phyloP scores from a whole-genome alignment of 2,113 vertebrate genomes.

The Noturus placidus region DNA sequence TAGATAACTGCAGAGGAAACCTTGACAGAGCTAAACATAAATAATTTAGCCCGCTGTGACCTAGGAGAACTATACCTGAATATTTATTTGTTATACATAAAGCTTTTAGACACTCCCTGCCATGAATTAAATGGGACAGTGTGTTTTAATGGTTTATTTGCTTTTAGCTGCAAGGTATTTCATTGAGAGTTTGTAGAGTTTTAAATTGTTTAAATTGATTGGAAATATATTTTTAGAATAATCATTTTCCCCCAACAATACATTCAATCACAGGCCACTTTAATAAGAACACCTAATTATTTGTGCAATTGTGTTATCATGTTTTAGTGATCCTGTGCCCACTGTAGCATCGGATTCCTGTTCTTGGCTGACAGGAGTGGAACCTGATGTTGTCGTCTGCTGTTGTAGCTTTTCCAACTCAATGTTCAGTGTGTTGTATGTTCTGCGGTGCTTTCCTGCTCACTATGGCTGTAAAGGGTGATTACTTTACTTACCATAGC shows the following conservation, averaged over 20 bases:
- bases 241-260: background rate
- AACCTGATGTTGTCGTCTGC: background rate
- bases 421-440: background rate
- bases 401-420: background rate
- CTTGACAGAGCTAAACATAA: slow-evolving; percentile 30
- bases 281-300: background rate
- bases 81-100: slow-evolving; percentile 1
- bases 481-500: background rate
- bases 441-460: background rate
- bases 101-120: background rate
- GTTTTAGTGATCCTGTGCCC: background rate
- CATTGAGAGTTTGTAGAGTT: too few species aligned
- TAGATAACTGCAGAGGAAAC: slow-evolving; percentile 23
- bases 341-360: background rate
- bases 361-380: background rate
- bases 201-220: background rate
- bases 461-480: background rate
- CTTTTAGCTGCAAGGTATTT: background rate
- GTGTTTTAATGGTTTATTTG: background rate
- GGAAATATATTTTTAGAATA: background rate
- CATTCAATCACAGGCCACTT: background rate
- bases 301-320: background rate
- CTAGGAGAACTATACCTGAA: background rate
- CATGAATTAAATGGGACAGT: background rate
- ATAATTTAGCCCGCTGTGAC: slow-evolving; percentile 25